Evolutionary conservation across 2,113 vertebrate species (phyloP).

Genomic region (mouse (Mus musculus)): GRCm39 chr16:47962501-47963000

Average conservation of each 20-base stretch:
- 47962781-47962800: background rate
- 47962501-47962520: background rate
- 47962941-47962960: background rate
- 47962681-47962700: background rate
- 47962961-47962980: too few species aligned
- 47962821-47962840: background rate
- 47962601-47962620: background rate
- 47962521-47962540: background rate
- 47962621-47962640: background rate
- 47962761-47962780: background rate
- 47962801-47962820: background rate
- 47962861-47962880: background rate
- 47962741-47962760: background rate
- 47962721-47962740: background rate
- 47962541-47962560: background rate
- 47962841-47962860: background rate
- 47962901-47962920: background rate
- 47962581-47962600: background rate
- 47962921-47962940: background rate
- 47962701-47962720: background rate
- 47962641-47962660: background rate
- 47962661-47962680: background rate
- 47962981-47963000: background rate
- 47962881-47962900: background rate
- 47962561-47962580: background rate